Evolutionary conservation across 2,113 vertebrate species (phyloP).

Genomic region (Rhombomys opimus): DNA sequence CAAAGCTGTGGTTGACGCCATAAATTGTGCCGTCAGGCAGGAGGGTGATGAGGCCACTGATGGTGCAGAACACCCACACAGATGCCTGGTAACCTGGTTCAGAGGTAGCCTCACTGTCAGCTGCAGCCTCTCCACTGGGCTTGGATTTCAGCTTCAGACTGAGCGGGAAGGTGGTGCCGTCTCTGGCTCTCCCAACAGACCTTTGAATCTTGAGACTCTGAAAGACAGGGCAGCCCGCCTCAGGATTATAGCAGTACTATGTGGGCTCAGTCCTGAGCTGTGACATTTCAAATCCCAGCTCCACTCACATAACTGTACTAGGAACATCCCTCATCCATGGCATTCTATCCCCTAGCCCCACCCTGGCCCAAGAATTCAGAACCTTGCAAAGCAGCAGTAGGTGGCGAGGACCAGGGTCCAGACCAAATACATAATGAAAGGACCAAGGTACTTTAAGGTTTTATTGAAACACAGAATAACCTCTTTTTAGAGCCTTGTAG

Average conservation of each 20-base stretch:
- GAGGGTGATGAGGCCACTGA: conserved; percentile 92
- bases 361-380: neutral
- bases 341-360: neutral
- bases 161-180: conserved; percentile 89
- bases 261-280: neutral
- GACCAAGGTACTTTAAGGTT: neutral
- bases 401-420: neutral
- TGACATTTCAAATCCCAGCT: neutral
- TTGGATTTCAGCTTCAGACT: conserved; percentile 90
- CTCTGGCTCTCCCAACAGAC: conserved; percentile 87
- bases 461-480: no score
- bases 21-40: conserved; percentile 90
- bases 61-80: conserved; percentile 90
- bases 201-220: conserved; percentile 92
- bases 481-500: no score
- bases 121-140: neutral
- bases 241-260: neutral
- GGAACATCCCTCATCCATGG: neutral
- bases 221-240: neutral
- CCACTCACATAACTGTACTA: accelerated
- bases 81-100: conserved; percentile 87
- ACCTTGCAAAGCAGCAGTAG: neutral
- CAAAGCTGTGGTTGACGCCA: conserved; percentile 90
- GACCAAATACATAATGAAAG: neutral
- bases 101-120: neutral